Percentiles rank a stretch among this genome's conserved stretches.
phyloP scores from a whole-genome alignment of 1,140 invertebrate genomes.

The Orius insidiosus region DNA sequence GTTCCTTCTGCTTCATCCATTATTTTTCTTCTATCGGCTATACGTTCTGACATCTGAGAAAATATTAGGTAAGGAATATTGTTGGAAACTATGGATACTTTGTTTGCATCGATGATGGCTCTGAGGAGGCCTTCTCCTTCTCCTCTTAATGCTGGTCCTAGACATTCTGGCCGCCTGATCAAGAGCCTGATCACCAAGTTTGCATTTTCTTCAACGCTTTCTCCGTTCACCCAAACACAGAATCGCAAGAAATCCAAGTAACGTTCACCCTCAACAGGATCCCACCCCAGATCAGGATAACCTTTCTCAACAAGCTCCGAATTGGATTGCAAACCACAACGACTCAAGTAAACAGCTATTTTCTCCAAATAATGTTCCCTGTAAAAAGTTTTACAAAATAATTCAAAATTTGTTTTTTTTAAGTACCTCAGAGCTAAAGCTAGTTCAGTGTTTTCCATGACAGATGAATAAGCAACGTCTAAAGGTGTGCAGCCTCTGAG shows the following conservation, averaged over 20 bases:
- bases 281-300: conserved; percentile 99
- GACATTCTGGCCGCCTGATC: conserved; percentile 93
- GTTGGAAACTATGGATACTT: no score
- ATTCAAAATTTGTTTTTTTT: neutral
- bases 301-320: conserved; percentile 92
- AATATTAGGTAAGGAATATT: no score
- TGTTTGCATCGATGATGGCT: conserved; percentile 94
- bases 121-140: conserved; percentile 92
- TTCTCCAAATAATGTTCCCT: conserved; percentile 96
- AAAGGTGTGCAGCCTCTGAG: conserved; percentile 92
- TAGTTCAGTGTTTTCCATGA: conserved; percentile 99
- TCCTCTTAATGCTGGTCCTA: conserved; percentile 92
- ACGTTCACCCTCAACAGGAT: conserved; percentile 96
- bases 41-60: conserved; percentile 63
- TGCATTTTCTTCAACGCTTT: conserved; percentile 99
- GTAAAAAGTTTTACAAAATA: conserved; percentile 17
- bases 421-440: conserved; percentile 71
- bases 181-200: conserved; percentile 95
- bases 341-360: conserved; percentile 90
- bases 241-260: conserved; percentile 97
- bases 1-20: conserved; percentile 43
- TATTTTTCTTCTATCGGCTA: conserved; percentile 56
- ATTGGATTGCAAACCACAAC: conserved; percentile 93
- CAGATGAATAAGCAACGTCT: conserved; percentile 95
- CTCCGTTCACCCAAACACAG: conserved; percentile 96